phyloP scores from a whole-genome alignment of 2,113 vertebrate species.

The Piprites chloris region DNA sequence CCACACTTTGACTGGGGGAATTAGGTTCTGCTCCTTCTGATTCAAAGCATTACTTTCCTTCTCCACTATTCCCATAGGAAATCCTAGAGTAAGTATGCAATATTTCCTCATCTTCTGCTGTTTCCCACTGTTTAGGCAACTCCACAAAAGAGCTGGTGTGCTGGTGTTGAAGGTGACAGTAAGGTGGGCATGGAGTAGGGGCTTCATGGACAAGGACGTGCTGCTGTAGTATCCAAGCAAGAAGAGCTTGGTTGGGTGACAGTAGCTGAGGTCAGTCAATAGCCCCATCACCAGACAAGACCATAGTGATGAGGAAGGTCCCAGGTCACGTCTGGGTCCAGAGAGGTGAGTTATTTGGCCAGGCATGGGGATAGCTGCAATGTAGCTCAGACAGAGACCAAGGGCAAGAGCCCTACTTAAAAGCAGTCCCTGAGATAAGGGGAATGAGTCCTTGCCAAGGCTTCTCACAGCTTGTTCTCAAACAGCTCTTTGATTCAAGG shows the following conservation, averaged over 20 bases:
- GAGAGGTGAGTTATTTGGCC: neutral
- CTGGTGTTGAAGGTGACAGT: neutral
- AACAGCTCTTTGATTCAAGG: conserved; percentile 48
- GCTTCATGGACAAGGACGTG: neutral
- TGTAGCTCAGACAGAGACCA: neutral
- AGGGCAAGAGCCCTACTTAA: neutral
- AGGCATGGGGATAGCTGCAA: neutral
- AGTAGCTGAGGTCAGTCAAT: neutral
- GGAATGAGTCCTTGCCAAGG: neutral
- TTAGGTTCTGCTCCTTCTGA: neutral
- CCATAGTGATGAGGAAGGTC: neutral
- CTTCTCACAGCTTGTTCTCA: conserved; percentile 39
- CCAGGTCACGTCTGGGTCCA: neutral
- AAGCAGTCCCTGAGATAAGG: neutral
- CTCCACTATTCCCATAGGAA: neutral
- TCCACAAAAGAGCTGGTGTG: neutral
- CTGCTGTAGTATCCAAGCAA: neutral
- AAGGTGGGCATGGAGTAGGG: neutral
- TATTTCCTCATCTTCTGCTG: neutral
- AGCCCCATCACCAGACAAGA: neutral
- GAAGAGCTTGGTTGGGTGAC: neutral
- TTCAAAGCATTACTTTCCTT: neutral
- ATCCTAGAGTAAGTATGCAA: neutral
- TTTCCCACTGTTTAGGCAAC: neutral
- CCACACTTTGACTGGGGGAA: neutral